Percentiles rank a stretch among this genome's conserved stretches.
Conservation (phyloP, 1,140 invertebrate species). For the Lasaia peninsularis region DNA sequence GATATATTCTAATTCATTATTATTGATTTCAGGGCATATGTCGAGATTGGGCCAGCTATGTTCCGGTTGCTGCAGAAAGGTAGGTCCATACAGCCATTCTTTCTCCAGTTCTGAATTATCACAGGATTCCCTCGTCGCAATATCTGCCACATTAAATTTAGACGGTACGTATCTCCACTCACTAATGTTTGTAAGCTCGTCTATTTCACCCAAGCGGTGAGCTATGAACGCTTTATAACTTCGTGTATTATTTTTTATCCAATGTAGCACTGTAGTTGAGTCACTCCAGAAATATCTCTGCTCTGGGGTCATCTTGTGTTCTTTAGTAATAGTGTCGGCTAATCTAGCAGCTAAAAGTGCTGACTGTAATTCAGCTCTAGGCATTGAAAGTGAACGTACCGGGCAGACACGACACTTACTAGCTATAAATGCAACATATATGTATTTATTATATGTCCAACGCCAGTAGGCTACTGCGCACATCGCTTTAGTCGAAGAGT, state of each 20-base stretch:
- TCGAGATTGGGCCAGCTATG: neutral
- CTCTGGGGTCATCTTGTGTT: conserved; percentile 26
- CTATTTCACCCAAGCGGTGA: conserved; percentile 24
- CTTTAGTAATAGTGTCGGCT: conserved; percentile 24
- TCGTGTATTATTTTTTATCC: neutral
- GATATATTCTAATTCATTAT: neutral
- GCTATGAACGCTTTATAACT: conserved; percentile 30
- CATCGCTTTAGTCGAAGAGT: conserved; percentile 27
- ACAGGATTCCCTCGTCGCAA: conserved; percentile 35
- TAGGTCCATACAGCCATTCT: conserved; percentile 18
- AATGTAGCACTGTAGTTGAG: conserved; percentile 11
- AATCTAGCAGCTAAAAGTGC: conserved; percentile 41
- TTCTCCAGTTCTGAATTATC: neutral
- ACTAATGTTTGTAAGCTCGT: conserved; percentile 28
- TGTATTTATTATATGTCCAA: conserved; percentile 16
- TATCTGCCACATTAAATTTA: conserved; percentile 33
- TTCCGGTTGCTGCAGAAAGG: conserved; percentile 1
- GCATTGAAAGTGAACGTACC: conserved; percentile 38
- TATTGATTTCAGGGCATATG: neutral
- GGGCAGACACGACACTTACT: conserved; percentile 42
- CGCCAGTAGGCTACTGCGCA: conserved; percentile 30
- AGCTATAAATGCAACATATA: conserved; percentile 24
- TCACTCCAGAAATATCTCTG: conserved; percentile 21
- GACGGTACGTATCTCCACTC: conserved; percentile 38
- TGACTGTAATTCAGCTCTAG: conserved; percentile 50